A percentile compares a stretch with the other conserved stretches of the same genome.
Evolutionary conservation across 1,140 invertebrate species (phyloP).

Genomic region (Drosophila nigrodunni): DNA sequence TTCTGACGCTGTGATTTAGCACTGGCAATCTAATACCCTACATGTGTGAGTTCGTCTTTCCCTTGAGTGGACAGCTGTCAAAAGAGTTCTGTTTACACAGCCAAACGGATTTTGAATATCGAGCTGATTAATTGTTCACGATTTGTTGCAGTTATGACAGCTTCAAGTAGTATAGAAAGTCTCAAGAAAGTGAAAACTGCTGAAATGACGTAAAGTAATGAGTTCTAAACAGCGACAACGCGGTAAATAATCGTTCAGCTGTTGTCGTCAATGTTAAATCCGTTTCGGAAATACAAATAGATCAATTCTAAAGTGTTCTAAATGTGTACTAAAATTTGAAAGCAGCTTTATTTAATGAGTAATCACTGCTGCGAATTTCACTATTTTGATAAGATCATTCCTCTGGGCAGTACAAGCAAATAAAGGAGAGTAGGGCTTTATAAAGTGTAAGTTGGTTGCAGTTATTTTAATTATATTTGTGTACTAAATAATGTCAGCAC

Average conservation of each 20-base stretch:
- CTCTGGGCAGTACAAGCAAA: neutral
- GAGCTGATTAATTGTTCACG: constrained; percentile 50
- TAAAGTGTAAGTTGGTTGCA: neutral
- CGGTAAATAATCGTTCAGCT: constrained; percentile 38
- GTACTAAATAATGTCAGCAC: neutral
- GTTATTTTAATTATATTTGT: neutral
- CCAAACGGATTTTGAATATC: constrained; percentile 35
- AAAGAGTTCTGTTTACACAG: constrained; percentile 31
- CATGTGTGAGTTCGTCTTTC: constrained; percentile 21
- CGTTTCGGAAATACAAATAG: constrained; percentile 4
- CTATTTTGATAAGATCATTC: neutral
- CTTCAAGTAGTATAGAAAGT: constrained; percentile 22
- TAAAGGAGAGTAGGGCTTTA: neutral
- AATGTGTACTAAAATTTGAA: neutral
- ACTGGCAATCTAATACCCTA: constrained; percentile 14
- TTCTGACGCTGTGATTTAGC: constrained; percentile 24
- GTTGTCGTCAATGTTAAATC: constrained; percentile 22
- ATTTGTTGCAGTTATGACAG: constrained; percentile 63
- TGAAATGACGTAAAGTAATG: constrained; percentile 26
- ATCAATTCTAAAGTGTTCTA: constrained; percentile 7
- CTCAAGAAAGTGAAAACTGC: constrained; percentile 45
- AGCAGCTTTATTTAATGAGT: neutral
- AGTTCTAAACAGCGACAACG: constrained; percentile 45
- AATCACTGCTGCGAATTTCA: neutral
- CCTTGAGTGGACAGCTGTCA: constrained; percentile 40